Evolutionary conservation across 23 tunicate species (phyloP).

Genomic region (Oikopleura dioica): DNA sequence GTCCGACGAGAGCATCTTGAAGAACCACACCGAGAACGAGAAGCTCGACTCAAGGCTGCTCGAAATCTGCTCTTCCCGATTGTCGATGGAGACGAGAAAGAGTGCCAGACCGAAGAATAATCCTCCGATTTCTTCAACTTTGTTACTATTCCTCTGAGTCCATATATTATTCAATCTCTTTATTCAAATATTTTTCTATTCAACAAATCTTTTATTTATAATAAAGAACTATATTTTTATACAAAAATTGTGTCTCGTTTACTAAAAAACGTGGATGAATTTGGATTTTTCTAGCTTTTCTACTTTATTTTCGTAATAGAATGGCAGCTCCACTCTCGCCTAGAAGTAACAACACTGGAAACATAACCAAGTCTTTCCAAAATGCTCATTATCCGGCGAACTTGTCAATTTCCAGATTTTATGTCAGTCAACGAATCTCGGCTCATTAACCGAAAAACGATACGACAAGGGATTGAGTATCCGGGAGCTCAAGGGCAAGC

Average conservation of each 20-base stretch:
- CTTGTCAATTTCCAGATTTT: neutral
- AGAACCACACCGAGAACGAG: neutral
- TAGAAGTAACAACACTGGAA: neutral
- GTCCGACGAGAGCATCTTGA: conserved; percentile 8
- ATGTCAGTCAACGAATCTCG: neutral
- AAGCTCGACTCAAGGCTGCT: conserved; percentile 3
- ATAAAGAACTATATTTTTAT: too few relatives aligned
- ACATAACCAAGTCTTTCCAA: neutral
- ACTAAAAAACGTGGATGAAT: too few relatives aligned
- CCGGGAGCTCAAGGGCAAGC: neutral
- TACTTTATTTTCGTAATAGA: too few relatives aligned
- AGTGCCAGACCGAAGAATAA: too few relatives aligned
- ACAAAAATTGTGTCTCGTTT: too few relatives aligned
- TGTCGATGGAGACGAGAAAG: too few relatives aligned
- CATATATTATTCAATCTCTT: too few relatives aligned
- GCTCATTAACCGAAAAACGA: neutral
- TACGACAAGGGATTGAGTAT: neutral
- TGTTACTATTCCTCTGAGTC: too few relatives aligned
- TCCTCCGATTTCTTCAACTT: too few relatives aligned
- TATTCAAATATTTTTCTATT: too few relatives aligned
- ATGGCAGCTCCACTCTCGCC: neutral
- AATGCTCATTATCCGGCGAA: neutral
- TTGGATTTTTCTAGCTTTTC: too few relatives aligned
- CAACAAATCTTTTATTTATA: too few relatives aligned
- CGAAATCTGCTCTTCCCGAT: neutral